Conservation (phyloP, 1,140 invertebrate species). For the Drosophila neocordata region DNA sequence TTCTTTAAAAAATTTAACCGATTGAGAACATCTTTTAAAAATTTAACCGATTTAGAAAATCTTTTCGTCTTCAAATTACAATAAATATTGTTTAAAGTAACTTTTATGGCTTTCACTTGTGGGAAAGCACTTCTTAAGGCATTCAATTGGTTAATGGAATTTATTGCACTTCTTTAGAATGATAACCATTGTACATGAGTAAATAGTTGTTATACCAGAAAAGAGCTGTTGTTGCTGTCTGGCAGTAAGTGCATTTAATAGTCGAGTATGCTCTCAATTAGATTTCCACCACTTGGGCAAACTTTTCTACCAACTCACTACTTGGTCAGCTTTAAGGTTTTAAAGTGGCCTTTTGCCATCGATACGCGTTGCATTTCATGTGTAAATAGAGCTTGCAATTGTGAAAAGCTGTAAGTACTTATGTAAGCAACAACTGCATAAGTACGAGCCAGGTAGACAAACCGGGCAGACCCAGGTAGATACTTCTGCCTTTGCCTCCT, state of each 20-base stretch:
- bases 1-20: too few species aligned
- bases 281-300: constrained; percentile 9
- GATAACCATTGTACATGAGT: not conserved
- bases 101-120: not conserved
- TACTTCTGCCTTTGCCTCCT: too few species aligned
- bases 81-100: not conserved
- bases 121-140: not conserved
- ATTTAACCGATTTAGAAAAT: not conserved
- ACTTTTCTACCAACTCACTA: not conserved
- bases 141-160: not conserved
- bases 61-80: not conserved
- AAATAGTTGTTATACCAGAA: not conserved
- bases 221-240: not conserved
- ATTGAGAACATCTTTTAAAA: too few species aligned
- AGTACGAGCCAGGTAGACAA: constrained; percentile 41
- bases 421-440: constrained; percentile 40
- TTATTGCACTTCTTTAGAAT: not conserved
- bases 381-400: constrained; percentile 44
- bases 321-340: constrained; percentile 5
- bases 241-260: constrained; percentile 60
- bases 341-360: constrained; percentile 35
- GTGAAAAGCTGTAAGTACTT: constrained; percentile 46
- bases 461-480: constrained; percentile 5
- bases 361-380: constrained; percentile 53
- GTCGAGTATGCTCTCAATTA: constrained; percentile 60